Base-by-base conservation (phyloP, 2,888 invertebrate species). In the Eledone cirrhosa region DNA sequence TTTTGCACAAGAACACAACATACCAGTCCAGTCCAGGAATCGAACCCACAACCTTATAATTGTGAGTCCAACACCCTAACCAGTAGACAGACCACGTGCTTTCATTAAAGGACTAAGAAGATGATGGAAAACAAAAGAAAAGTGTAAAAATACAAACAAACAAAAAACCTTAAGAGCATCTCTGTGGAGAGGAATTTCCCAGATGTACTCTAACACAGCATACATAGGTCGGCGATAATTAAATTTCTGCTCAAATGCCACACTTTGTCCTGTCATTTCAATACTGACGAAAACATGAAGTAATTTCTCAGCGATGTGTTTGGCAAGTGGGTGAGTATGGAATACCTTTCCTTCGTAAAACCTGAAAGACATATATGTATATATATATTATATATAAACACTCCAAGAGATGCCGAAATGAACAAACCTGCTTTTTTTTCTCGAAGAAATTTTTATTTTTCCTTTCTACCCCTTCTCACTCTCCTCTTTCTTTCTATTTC, bases 171-270 rank as follows among this genome's bases (percentile, higher is more conserved):
- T 94, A 87, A 97, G 95, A 85, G 94, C 94, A 67, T 94, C 91
- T 82, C 93, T 92, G 87, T 97, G 97, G 83, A 95, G 94, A 24
- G 94, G 93, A 81, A 95, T 93, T 78, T 94, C 93, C 97, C 97
- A 98, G 74, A 98, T 92, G 91, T 95, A 97, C 89, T 97, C 95
- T 94, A 98, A 95, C 1, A 97, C 94, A 59, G 94, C 93, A 89
- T 98, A 98, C 97, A 98, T 98, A 2, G 98, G 98, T 65, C 96
- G 93, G 31, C 98, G 93, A 90, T 98, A 98, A 91, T 97, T 97
- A 91, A 98, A 98, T 91, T 98, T 98, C 91, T 98, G 97, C 89
- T 98, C 98, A 89, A 98, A 98, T 87, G 96, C 95, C 29, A 98
- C 97, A 88, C 95, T 96, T 90, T 97, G 96, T 0, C 98, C 98